phyloP scores from a whole-genome alignment of 2,113 vertebrate genomes.

The Triplophysa dalaica region DNA sequence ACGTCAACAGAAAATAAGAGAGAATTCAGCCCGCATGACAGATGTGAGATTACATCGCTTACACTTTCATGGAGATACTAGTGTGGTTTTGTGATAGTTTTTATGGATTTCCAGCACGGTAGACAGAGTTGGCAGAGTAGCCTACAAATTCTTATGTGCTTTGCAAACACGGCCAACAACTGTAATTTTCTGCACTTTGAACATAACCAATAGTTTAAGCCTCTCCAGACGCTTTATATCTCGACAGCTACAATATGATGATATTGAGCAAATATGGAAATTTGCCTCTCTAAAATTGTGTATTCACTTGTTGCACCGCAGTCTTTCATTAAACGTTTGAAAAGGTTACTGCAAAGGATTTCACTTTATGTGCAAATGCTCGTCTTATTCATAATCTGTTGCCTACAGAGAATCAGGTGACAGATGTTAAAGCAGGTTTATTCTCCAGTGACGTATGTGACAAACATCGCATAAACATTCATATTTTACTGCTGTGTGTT shows the following conservation, averaged over 20 bases:
- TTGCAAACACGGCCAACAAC: constrained; percentile 46
- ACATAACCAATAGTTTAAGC: constrained; percentile 39
- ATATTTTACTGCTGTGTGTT: too few species aligned
- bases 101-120: constrained; percentile 46
- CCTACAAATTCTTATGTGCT: constrained; percentile 35
- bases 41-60: too few species aligned
- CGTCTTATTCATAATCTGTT: not conserved
- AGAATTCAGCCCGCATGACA: too few species aligned
- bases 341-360: constrained; percentile 4
- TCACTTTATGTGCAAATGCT: constrained; percentile 34
- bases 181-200: constrained; percentile 44
- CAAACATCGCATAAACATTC: too few species aligned
- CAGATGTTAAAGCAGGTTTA: too few species aligned
- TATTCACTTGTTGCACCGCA: constrained; percentile 31
- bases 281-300: constrained; percentile 18
- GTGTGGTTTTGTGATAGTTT: not conserved
- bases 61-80: not conserved
- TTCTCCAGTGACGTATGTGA: too few species aligned
- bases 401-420: too few species aligned
- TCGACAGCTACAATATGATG: constrained; percentile 18
- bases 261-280: constrained; percentile 37
- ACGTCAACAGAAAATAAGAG: not conserved
- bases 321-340: constrained; percentile 9
- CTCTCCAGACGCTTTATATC: constrained; percentile 37
- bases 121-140: constrained; percentile 36